Evolutionary conservation across 2,797 vertebrate genomes (phyloP).

Genomic region (Mus spretus): DNA sequence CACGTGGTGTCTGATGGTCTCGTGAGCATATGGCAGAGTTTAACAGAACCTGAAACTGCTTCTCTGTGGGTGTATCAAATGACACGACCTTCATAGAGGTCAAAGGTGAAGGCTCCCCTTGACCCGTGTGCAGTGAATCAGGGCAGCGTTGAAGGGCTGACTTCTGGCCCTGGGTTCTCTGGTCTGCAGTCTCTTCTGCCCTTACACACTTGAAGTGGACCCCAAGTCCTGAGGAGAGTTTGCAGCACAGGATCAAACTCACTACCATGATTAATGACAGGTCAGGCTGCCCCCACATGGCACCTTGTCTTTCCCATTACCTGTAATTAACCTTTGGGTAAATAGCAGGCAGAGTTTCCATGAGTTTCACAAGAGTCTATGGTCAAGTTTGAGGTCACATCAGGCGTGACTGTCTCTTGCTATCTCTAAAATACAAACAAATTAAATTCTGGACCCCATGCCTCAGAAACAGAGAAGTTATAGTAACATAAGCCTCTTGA

Average conservation of each 20-base stretch:
- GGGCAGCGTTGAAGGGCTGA: not conserved
- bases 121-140: too few relatives aligned
- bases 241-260: not conserved
- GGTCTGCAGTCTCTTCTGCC: too few relatives aligned
- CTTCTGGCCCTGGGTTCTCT: too few relatives aligned
- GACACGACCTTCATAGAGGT: accelerated
- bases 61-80: not conserved
- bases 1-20: not conserved
- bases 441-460: not conserved
- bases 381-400: not conserved
- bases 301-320: not conserved
- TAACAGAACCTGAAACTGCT: not conserved
- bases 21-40: not conserved
- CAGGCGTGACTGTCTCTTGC: not conserved
- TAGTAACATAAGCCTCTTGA: not conserved
- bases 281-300: not conserved
- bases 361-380: not conserved
- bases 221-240: not conserved
- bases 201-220: not conserved
- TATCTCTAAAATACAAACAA: not conserved
- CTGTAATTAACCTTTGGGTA: conserved; percentile 34
- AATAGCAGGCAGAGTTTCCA: not conserved
- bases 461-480: not conserved
- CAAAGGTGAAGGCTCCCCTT: not conserved
- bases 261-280: not conserved